Percentiles rank a stretch among this genome's conserved stretches.
Evolutionary conservation across 2,113 vertebrate species (phyloP).

Genomic region (Panthera leo): DNA sequence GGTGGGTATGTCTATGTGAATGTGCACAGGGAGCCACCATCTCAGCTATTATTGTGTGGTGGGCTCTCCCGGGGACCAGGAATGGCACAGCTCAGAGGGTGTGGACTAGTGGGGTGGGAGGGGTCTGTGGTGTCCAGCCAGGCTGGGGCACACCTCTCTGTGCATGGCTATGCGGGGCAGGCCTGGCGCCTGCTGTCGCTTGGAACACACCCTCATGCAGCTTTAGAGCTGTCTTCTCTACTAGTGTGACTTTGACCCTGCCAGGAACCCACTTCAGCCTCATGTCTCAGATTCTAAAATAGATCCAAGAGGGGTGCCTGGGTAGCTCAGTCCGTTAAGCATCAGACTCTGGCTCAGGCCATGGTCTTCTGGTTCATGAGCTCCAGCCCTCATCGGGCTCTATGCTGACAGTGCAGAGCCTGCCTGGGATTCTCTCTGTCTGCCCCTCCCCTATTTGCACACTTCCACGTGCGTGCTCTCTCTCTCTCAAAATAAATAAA

Average conservation of each 20-base stretch:
- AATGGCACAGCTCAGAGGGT: background rate
- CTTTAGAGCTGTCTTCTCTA: background rate
- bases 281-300: slow-evolving; percentile 9
- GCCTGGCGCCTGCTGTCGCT: background rate
- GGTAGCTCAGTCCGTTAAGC: too few relatives aligned
- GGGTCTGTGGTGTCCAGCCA: background rate
- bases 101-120: background rate
- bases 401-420: too few relatives aligned
- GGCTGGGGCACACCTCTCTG: background rate
- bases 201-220: accelerated
- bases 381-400: too few relatives aligned
- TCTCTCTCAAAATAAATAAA: too few relatives aligned
- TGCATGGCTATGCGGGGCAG: background rate
- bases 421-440: too few relatives aligned
- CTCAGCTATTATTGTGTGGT: background rate
- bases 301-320: background rate
- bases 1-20: background rate
- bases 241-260: background rate
- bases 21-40: background rate
- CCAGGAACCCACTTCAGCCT: background rate
- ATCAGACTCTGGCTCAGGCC: too few relatives aligned
- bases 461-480: too few relatives aligned
- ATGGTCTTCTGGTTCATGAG: too few relatives aligned
- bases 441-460: too few relatives aligned
- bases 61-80: background rate